A percentile compares a stretch with the other conserved stretches of the same genome.
Evolutionary conservation across 1,140 invertebrate species (phyloP).

Genomic region (Hermetia illucens): DNA sequence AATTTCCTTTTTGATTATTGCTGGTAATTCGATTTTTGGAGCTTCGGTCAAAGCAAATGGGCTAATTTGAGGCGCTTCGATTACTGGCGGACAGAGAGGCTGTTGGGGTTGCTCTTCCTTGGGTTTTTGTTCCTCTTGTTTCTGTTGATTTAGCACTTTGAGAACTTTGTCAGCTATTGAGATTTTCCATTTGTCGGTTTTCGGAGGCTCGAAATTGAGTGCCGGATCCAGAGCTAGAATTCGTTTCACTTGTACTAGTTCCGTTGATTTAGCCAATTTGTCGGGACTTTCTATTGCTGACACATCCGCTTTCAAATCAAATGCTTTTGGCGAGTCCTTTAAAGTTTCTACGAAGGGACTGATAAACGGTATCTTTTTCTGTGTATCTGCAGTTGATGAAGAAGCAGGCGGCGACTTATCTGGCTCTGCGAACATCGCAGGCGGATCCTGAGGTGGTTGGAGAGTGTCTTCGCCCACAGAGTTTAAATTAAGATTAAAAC

Average conservation of each 20-base stretch:
- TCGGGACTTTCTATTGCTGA: slow-evolving; percentile 17
- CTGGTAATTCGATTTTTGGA: slow-evolving; percentile 15
- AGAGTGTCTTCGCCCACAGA: slow-evolving; percentile 23
- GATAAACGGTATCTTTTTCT: neutral
- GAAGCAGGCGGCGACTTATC: no score
- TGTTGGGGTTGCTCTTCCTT: slow-evolving; percentile 10
- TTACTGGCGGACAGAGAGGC: neutral
- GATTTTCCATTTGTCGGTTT: slow-evolving; percentile 28
- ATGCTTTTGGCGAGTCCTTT: slow-evolving; percentile 16
- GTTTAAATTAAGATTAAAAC: slow-evolving; percentile 25
- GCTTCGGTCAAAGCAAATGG: slow-evolving; percentile 12
- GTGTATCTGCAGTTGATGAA: no score
- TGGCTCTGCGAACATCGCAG: neutral
- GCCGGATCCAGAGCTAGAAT: slow-evolving; percentile 19
- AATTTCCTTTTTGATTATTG: slow-evolving; percentile 6
- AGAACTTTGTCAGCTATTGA: slow-evolving; percentile 45
- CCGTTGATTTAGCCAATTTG: slow-evolving; percentile 21
- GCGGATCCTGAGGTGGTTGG: no score
- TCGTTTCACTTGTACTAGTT: slow-evolving; percentile 34
- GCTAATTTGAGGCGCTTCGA: no score
- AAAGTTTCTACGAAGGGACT: slow-evolving; percentile 36
- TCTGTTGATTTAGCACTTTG: slow-evolving; percentile 36
- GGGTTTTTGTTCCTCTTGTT: slow-evolving; percentile 25
- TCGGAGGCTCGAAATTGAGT: slow-evolving; percentile 22
- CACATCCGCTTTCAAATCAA: slow-evolving; percentile 20